phyloP scores from a whole-genome alignment of 2,888 invertebrate genomes.

The Lasioglossum malachurum region DNA sequence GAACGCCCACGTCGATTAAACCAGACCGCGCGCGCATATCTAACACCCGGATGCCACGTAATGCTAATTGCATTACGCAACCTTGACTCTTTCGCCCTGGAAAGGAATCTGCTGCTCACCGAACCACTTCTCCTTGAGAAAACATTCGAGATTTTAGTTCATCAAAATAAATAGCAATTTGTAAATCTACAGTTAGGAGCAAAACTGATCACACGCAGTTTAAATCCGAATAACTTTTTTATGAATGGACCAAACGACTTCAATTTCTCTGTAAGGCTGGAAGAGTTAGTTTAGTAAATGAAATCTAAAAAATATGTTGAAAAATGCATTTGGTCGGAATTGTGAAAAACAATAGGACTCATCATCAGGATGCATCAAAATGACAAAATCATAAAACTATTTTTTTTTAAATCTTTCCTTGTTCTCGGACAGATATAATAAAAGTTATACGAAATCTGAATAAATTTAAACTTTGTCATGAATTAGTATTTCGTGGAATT shows the following conservation, averaged over 20 bases:
- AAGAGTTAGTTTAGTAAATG: too few species aligned
- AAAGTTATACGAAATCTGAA: neutral
- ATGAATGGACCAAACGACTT: too few species aligned
- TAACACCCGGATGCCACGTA: conserved; percentile 62
- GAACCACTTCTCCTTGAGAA: neutral
- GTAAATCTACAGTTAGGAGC: too few species aligned
- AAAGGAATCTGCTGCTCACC: conserved; percentile 54
- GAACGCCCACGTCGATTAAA: conserved; percentile 65
- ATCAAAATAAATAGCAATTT: too few species aligned
- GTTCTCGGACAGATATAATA: too few species aligned
- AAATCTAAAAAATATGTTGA: too few species aligned
- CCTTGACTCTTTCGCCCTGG: conserved; percentile 60
- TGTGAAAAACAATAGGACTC: too few species aligned
- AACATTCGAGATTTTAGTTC: neutral
- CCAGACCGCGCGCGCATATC: conserved; percentile 53
- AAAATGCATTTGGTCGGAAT: too few species aligned
- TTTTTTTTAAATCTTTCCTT: too few species aligned
- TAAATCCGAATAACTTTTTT: too few species aligned
- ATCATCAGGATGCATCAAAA: neutral
- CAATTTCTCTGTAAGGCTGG: too few species aligned
- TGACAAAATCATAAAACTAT: neutral
- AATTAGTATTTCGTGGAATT: neutral
- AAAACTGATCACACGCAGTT: too few species aligned
- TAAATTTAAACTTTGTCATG: neutral
- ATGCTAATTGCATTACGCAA: conserved; percentile 75